Conservation (phyloP, 2,888 invertebrate species). For the Melipona bicolor region DNA sequence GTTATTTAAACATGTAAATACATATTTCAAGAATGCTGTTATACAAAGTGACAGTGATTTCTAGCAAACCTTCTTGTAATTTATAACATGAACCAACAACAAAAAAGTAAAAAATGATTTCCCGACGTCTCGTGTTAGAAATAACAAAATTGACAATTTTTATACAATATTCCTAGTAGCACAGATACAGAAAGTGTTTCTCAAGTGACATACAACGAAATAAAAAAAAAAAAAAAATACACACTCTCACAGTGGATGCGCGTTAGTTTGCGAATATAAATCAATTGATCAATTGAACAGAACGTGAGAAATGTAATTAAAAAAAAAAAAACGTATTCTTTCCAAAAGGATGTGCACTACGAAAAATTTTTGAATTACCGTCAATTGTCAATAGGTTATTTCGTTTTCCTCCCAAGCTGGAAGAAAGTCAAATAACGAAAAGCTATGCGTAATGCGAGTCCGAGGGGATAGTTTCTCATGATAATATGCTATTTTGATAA, state of each 20-base stretch:
- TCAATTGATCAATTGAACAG: too few relatives aligned
- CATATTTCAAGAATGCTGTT: not conserved
- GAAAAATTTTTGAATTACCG: constrained; percentile 32
- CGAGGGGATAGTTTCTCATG: constrained; percentile 3
- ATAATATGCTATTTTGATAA: constrained; percentile 62
- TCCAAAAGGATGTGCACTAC: constrained; percentile 13
- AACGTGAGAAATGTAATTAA: not conserved
- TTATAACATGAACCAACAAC: not conserved
- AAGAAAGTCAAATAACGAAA: not conserved
- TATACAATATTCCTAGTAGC: not conserved
- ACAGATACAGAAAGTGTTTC: constrained; percentile 6
- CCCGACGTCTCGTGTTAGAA: not conserved
- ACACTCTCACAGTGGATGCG: not conserved
- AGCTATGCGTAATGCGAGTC: not conserved
- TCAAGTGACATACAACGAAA: not conserved
- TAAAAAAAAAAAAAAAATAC: not conserved
- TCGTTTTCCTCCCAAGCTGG: not conserved
- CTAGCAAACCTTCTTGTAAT: not conserved
- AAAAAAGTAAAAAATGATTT: not conserved
- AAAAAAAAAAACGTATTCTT: constrained; percentile 9
- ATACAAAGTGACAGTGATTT: not conserved
- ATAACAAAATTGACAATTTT: not conserved
- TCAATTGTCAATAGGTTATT: constrained; percentile 15
- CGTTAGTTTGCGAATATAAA: not conserved
- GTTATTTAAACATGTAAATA: not conserved